Percentiles rank a stretch among this genome's conserved stretches.
Conservation (phyloP, 35 echinoderm and acorn worm genomes). For the Lytechinus pictus region DNA sequence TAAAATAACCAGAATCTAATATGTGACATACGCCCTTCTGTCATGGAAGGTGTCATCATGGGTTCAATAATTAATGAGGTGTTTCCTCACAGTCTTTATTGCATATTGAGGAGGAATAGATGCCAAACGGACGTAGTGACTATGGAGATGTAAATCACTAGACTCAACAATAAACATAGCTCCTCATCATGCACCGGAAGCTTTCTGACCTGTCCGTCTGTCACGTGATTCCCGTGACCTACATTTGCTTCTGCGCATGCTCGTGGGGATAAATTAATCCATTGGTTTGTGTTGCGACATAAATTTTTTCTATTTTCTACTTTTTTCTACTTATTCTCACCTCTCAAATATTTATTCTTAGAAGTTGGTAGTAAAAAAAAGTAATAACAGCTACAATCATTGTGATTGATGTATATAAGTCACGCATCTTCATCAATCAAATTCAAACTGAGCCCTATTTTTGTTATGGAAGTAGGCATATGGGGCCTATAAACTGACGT, state of each 20-base stretch:
- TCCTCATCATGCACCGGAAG: slow-evolving; percentile 13
- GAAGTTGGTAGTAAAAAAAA: background rate
- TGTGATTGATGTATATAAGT: background rate
- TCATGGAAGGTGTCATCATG: background rate
- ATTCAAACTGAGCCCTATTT: background rate
- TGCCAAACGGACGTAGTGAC: slow-evolving; percentile 23
- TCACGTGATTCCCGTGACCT: slow-evolving; percentile 16
- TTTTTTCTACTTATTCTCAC: background rate
- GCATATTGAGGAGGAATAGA: background rate
- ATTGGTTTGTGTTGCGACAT: background rate
- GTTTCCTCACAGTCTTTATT: slow-evolving; percentile 22
- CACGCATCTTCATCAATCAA: background rate
- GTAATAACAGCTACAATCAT: background rate
- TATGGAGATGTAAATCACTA: slow-evolving; percentile 33
- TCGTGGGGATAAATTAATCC: background rate
- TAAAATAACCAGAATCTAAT: background rate
- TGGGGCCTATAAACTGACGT: no score
- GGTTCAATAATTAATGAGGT: background rate
- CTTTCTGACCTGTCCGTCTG: background rate
- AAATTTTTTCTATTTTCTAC: background rate
- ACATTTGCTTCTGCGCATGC: slow-evolving; percentile 16
- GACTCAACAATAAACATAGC: slow-evolving; percentile 43
- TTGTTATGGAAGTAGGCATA: no score
- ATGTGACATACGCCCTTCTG: background rate
- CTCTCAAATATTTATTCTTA: background rate